A percentile compares a stretch with the other conserved stretches of the same genome.
phyloP scores from a whole-genome alignment of 2,888 invertebrate genomes.

The Athetis lepigone region DNA sequence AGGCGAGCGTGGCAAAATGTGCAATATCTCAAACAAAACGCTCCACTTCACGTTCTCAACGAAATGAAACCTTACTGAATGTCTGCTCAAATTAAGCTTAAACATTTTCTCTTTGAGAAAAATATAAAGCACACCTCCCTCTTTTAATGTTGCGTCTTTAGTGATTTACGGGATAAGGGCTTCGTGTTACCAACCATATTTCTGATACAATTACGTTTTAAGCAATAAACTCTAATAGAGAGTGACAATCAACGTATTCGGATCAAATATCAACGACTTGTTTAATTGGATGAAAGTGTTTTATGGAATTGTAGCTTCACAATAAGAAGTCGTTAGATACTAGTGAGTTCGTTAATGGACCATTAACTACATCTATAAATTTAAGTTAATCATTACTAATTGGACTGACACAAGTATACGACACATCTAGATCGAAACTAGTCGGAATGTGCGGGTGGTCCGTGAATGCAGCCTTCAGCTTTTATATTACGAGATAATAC shows the following conservation, averaged over 20 bases:
- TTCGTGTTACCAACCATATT: conserved; percentile 52
- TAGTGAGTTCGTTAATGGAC: conserved; percentile 84
- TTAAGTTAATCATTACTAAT: conserved; percentile 89
- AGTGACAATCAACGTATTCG: conserved; percentile 67
- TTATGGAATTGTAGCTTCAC: conserved; percentile 81
- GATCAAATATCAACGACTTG: conserved; percentile 77
- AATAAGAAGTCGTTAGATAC: conserved; percentile 84
- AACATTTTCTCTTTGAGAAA: conserved; percentile 71
- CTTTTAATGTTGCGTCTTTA: conserved; percentile 65
- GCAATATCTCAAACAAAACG: conserved; percentile 75
- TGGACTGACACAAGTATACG: conserved; percentile 78
- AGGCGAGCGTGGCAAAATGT: conserved; percentile 69
- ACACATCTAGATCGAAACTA: conserved; percentile 67
- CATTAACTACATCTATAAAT: conserved; percentile 88
- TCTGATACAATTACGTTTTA: conserved; percentile 57
- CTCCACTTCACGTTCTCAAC: conserved; percentile 70
- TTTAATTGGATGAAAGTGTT: conserved; percentile 86
- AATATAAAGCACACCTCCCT: conserved; percentile 67
- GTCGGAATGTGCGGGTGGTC: conserved; percentile 82
- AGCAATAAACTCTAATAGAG: conserved; percentile 66
- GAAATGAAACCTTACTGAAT: conserved; percentile 71
- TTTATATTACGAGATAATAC: conserved; percentile 80
- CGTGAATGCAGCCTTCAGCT: conserved; percentile 72
- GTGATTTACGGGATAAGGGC: conserved; percentile 68
- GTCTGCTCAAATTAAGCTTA: conserved; percentile 75